Percentiles rank a stretch among this genome's conserved stretches.
phyloP scores from a whole-genome alignment of 2,888 invertebrate species.

The Orchestes rusci region DNA sequence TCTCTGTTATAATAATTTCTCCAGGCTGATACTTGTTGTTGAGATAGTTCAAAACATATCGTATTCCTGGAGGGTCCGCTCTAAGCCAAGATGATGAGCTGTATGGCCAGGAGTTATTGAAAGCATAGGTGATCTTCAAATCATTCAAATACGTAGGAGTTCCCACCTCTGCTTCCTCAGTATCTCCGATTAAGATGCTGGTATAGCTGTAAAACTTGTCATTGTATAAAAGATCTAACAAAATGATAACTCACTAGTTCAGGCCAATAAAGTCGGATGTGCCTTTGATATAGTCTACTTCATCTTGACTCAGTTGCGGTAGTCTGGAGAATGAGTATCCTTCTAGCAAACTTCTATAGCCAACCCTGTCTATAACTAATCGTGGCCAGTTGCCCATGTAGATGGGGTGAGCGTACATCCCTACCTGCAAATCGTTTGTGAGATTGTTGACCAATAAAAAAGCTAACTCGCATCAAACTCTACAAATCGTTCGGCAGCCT shows the following conservation, averaged over 20 bases:
- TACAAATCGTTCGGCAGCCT: too few relatives aligned
- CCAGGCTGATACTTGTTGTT: constrained; percentile 7
- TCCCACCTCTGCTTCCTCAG: constrained; percentile 2
- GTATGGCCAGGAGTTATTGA: constrained; percentile 6
- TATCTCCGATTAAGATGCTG: neutral
- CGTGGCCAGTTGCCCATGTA: constrained; percentile 60
- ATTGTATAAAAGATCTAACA: too few relatives aligned
- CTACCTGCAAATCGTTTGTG: constrained; percentile 21
- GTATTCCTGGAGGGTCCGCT: constrained; percentile 11
- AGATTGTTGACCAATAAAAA: too few relatives aligned
- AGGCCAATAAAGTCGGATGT: constrained; percentile 51
- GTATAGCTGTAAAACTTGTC: constrained; percentile 13
- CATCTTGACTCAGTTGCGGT: constrained; percentile 53
- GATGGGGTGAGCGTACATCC: constrained; percentile 49
- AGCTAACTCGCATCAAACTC: too few relatives aligned
- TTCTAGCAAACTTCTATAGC: constrained; percentile 44
- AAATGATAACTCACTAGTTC: constrained; percentile 23
- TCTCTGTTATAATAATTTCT: constrained; percentile 16
- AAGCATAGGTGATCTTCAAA: neutral
- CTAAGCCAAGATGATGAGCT: constrained; percentile 8
- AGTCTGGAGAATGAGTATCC: constrained; percentile 53
- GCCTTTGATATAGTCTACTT: constrained; percentile 52
- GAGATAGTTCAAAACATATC: constrained; percentile 9
- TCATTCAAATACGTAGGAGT: constrained; percentile 9
- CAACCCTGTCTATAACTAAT: constrained; percentile 54